Evolutionary conservation across 2,888 invertebrate genomes (phyloP).

Genomic region (Erebia palarica): DNA sequence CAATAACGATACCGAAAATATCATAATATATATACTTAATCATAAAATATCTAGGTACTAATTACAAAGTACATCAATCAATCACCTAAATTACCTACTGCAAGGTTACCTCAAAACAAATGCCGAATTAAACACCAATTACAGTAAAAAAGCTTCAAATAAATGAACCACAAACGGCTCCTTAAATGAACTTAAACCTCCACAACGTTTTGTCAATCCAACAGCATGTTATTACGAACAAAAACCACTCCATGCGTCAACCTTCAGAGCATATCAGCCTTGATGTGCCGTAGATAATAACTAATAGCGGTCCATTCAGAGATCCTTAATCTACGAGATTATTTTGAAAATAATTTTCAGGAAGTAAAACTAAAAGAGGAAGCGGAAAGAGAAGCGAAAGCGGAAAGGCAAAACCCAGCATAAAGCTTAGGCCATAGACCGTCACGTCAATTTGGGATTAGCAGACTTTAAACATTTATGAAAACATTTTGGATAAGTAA

Average conservation of each 20-base stretch:
- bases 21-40: background rate
- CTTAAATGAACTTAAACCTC: conserved; percentile 50
- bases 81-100: conserved; percentile 13
- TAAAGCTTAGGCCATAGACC: too few relatives aligned
- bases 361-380: too few relatives aligned
- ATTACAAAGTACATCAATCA: conserved; percentile 18
- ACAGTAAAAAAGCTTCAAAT: conserved; percentile 28
- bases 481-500: too few relatives aligned
- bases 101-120: conserved; percentile 40
- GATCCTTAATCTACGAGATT: conserved; percentile 30
- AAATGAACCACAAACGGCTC: conserved; percentile 52
- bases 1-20: background rate
- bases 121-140: conserved; percentile 38
- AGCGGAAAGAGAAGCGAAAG: too few relatives aligned
- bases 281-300: conserved; percentile 57
- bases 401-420: too few relatives aligned
- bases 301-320: conserved; percentile 56
- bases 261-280: conserved; percentile 44
- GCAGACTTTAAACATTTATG: too few relatives aligned
- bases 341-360: too few relatives aligned
- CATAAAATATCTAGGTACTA: background rate
- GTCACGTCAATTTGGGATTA: too few relatives aligned
- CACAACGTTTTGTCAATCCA: conserved; percentile 62
- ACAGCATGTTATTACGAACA: conserved; percentile 57
- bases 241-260: conserved; percentile 50